These are phyloP conservation scores for Heliconius melpomene DNA, from an alignment of 1,140 invertebrate genomes.

Conservation along the genomic window DNA sequence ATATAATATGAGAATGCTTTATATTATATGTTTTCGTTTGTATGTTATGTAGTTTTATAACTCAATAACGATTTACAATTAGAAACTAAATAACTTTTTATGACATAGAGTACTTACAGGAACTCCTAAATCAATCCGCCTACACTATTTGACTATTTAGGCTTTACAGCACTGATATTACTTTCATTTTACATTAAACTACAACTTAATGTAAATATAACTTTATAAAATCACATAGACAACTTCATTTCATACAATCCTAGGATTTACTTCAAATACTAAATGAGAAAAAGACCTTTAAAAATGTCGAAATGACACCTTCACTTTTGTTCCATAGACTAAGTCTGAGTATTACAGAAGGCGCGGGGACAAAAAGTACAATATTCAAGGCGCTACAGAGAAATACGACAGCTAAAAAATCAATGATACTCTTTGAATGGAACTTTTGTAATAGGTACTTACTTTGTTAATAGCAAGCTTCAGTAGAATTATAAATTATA, in stretches of 20 bases:
- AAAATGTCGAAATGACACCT: slow-evolving; percentile 1
- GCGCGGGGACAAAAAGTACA: not conserved
- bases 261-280: not conserved
- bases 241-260: not conserved
- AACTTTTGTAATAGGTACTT: not conserved
- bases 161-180: not conserved
- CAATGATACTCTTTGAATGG: not conserved
- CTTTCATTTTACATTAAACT: too few species aligned
- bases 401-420: slow-evolving; percentile 7
- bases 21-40: not conserved
- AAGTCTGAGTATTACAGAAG: not conserved
- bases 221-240: not conserved
- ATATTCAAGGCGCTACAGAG: slow-evolving; percentile 11
- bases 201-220: too few species aligned
- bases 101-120: too few species aligned
- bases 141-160: not conserved
- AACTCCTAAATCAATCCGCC: too few species aligned
- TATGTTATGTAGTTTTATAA: not conserved
- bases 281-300: not conserved
- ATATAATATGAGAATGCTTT: not conserved
- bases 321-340: not conserved
- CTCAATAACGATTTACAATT: not conserved
- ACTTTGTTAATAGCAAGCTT: not conserved
- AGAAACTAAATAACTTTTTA: not conserved
- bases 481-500: too few species aligned